Evolutionary conservation across 2,888 invertebrate species (phyloP).

Genomic region (Drosophila borealis): DNA sequence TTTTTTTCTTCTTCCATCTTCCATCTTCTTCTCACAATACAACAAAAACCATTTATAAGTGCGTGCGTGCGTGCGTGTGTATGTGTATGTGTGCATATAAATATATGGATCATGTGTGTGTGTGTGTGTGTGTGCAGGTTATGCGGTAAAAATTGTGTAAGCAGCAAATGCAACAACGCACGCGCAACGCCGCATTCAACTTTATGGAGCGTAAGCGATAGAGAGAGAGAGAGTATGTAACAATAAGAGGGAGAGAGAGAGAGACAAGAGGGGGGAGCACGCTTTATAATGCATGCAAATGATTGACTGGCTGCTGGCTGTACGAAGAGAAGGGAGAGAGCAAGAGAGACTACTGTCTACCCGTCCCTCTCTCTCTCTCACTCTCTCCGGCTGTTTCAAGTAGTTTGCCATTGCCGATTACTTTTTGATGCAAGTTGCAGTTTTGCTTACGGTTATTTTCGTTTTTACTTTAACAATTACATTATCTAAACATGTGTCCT

Average conservation of each 20-base stretch:
- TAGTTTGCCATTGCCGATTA: constrained; percentile 20
- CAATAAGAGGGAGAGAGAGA: constrained; percentile 10
- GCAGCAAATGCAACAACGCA: constrained; percentile 30
- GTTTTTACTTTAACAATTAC: constrained; percentile 56
- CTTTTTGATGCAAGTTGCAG: constrained; percentile 34
- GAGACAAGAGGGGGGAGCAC: constrained; percentile 2
- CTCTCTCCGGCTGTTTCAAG: constrained; percentile 14
- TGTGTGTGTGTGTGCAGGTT: constrained; percentile 10
- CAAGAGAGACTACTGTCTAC: constrained; percentile 1
- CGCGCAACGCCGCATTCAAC: constrained; percentile 16
- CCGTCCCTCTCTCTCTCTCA: background rate
- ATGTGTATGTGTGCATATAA: constrained; percentile 38
- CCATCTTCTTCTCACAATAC: constrained; percentile 18
- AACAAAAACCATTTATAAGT: constrained; percentile 17
- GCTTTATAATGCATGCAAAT: constrained; percentile 22
- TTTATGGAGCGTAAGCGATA: constrained; percentile 1
- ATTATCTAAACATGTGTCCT: constrained; percentile 49
- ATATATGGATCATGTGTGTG: constrained; percentile 27
- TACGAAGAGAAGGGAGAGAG: constrained; percentile 5
- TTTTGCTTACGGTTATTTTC: constrained; percentile 28
- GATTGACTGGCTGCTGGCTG: constrained; percentile 17
- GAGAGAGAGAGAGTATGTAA: background rate
- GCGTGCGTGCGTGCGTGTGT: constrained; percentile 23
- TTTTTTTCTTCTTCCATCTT: background rate
- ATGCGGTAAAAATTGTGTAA: constrained; percentile 12